Evolutionary conservation across 2,113 vertebrate genomes (phyloP), one percentile per base, ranked within the genome.

Genomic region (Clarias macrocephalus): DNA sequence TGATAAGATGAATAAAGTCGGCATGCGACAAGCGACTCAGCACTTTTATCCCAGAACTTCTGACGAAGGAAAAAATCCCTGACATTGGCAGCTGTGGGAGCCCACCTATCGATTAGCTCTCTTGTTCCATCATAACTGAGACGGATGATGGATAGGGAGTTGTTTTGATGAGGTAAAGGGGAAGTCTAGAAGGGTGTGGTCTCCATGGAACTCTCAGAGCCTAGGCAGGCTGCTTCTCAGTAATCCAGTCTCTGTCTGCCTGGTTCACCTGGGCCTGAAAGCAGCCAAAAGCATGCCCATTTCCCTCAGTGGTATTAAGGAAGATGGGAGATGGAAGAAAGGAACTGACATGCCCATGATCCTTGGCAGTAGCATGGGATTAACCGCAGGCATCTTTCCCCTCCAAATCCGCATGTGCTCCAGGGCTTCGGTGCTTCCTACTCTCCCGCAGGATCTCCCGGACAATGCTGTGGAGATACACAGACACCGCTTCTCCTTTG

Each of bases 1-100:
- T 93, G 91, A 91, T 93, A 90, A 91, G 86, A 83, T 90, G 90
- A 92, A 92, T 92, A 89, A 90, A 89, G 88, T 90, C 89, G 89
- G 92, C 56, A 82, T 89, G 87, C 88, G 88, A 89, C 80, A 88
- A 85, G 86, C 88, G 60, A 88, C 89, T 95, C 90, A 91, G 93
- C 93, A 92, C 82, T 93, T 93, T 87, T 90, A 88, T 72, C 79
- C 79, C 90, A 90, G 65, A 91, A 91, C 84, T 89, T 92, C 90
- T 89, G 85, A 89, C 86, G 30, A 72, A 89, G 89, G 92, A 90
- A 93, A 88, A 91, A 92, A 92, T 92, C 89, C 92, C 89, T 91
- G 91, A 92, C 79, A 87, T 93, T 92, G 89, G 88, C 93, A 93
- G 90, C 92, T 91, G 87, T 90, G 75, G 89, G 89, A 88, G 89